Base-by-base conservation (phyloP, 1,140 invertebrate genomes). In the Eueides isabella region DNA sequence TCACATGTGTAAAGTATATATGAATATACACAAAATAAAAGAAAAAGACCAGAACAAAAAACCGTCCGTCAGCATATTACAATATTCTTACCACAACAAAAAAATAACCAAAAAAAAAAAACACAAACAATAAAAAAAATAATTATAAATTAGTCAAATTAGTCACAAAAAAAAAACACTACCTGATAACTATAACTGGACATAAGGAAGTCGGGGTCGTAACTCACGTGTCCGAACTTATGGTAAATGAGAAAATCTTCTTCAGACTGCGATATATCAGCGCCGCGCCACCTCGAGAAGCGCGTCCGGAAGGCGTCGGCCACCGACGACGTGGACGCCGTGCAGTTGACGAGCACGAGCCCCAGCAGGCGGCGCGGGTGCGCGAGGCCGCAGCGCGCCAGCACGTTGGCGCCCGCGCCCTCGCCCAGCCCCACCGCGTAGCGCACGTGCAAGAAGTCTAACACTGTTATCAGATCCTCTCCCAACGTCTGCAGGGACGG, bases 181-280 rank as follows among this genome's bases (percentile, higher is more conserved):
- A 93, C 89, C 90, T 92, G 87, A 77, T 92, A 93, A 79, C 76
- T 72, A 77, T 79, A 90, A 79, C 76, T 72, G 41, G 41, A 44
- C 19, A 44, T 44, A 71, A 84, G 78, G 61, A 74, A 74, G 72
- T 86, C 85, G 77, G 61, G 73, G 73, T 78, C 71, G 78, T 78
- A 86, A 96, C 96, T 96, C 95, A 98, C 97, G 92, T 96, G 95
- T 89, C 97, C 98, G 93, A 98, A 98, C 94, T 98, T 97, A 90
- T 98, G 97, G 87, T 97, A 96, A 74, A 98, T 95, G 71, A 98
- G 94, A 90, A 97, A 97, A 81, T 97, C 96, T 90, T 97, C 97
- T 63, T 97, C 96, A 1, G 96, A 96, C 79, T 96, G 96, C 28
- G 96, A 96, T 85, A 97, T 95, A 78, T 95, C 94, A 23, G 95